Base-by-base conservation (phyloP, 64 coral and sea anemone species). In the Hydrozoanthus tunicans region DNA sequence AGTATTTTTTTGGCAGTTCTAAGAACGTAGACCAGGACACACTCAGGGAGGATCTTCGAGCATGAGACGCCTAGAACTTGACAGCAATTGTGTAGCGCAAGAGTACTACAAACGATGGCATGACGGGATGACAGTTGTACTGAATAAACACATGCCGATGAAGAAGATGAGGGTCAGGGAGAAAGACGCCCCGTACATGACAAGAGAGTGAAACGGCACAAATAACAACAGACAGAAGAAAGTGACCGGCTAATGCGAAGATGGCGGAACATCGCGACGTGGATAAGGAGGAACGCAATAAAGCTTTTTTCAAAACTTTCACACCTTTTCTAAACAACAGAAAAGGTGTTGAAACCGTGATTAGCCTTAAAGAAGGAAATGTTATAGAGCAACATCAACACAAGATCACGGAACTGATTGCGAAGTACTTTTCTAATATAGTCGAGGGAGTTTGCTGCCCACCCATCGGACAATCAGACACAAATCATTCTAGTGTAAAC, bases 261-360 rank as follows among this genome's bases (percentile, higher is more conserved):
- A 67, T 85, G 62, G 61, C 8, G 81, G 51, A 85, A 85, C 68
- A 85, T 25, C 7, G 81, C 81, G 51, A 68, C 81, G 6, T 32
- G 62, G 17, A 7, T 91, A 9, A 91, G 62, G 71, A 70, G 78
- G 59, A 62, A 81, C 20, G 74, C 89, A 12, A 81, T 91, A 13
- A 91, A 91, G 66, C 59, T 15, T 91, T 91, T 51, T 91, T 71
- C 23, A 81, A 81, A 83, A 91, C 90, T 7, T 91, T 91, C 57
- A 91, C 43, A 55, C 90, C 79, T 12, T 83, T 91, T 59, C 20
- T 91, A 7, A 91, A 52, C 12, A n/a, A 83, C 51, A 83, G 82
- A 26, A 62, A 52, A 23, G 63, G 7, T 27, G 89, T 59, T 11
- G 54, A 78, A 14, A 58, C 2, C 4, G 59, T 13, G 23, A 90